Percentiles rank a stretch among this genome's conserved stretches.
phyloP scores from a whole-genome alignment of 2,797 vertebrate species.

The Aselliscus stoliczkanus region DNA sequence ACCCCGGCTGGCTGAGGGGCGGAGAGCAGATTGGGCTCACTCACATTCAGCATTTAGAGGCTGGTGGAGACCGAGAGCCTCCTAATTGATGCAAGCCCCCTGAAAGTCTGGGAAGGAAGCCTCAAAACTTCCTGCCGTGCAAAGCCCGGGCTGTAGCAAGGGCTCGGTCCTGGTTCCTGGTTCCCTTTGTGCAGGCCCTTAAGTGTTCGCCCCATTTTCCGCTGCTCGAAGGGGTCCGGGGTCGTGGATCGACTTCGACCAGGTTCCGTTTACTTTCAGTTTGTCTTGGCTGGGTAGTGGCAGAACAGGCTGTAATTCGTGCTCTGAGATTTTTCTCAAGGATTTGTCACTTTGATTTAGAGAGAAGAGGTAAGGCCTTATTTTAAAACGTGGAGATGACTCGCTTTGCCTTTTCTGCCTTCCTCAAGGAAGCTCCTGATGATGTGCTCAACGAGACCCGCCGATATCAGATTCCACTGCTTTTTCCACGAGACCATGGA shows the following conservation, averaged over 20 bases:
- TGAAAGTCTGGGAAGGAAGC: slow-evolving; percentile 31
- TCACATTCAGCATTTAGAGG: slow-evolving; percentile 33
- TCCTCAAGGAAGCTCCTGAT: not conserved
- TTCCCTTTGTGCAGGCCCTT: not conserved
- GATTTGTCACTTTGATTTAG: not conserved
- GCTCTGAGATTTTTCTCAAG: not conserved
- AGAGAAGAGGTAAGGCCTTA: not conserved
- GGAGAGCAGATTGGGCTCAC: not conserved
- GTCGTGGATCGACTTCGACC: fast-evolving
- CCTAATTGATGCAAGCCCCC: slow-evolving; percentile 41
- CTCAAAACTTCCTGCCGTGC: not conserved
- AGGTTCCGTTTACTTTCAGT: not conserved
- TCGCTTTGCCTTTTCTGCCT: not conserved
- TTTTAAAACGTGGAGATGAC: not conserved
- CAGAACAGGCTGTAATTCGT: not conserved
- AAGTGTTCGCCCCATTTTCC: not conserved
- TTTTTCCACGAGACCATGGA: not conserved
- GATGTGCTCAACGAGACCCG: not conserved
- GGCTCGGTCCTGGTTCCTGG: not conserved
- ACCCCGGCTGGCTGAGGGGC: not conserved
- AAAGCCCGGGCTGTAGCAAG: not conserved
- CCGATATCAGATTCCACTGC: not conserved
- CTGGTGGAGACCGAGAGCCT: slow-evolving; percentile 51
- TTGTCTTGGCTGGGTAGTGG: not conserved
- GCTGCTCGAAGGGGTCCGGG: no score